These are phyloP conservation scores for Macrophya annulata DNA, from an alignment of 2,888 invertebrate species.

Conservation along the genomic window DNA sequence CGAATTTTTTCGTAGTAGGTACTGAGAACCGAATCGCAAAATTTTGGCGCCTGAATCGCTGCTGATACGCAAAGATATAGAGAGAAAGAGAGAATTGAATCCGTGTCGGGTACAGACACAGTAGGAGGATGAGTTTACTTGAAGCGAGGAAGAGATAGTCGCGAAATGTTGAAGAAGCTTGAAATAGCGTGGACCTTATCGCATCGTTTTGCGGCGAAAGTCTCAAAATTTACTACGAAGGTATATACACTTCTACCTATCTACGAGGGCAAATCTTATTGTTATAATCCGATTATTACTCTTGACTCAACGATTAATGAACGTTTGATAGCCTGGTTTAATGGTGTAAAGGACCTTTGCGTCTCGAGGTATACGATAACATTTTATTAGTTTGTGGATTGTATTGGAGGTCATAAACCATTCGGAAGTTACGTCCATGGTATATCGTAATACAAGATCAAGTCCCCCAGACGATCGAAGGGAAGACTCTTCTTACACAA, in stretches of 20 bases:
- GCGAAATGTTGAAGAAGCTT: conserved; percentile 34
- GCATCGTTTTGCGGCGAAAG: conserved; percentile 19
- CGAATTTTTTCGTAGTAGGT: neutral
- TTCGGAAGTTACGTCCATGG: conserved; percentile 30
- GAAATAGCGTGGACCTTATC: conserved; percentile 31
- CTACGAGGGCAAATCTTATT: conserved; percentile 28
- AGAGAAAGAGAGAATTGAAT: neutral
- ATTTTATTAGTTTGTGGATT: conserved; percentile 47
- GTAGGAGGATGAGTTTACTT: conserved; percentile 1
- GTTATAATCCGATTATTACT: conserved; percentile 36
- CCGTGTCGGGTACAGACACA: neutral
- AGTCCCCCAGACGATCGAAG: neutral
- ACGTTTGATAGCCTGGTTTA: conserved; percentile 49
- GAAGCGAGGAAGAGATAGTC: conserved; percentile 17
- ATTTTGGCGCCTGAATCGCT: conserved; percentile 1
- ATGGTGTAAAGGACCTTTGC: conserved; percentile 12
- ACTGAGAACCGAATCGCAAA: neutral
- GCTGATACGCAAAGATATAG: conserved; percentile 24
- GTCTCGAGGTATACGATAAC: conserved; percentile 31
- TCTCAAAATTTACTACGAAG: conserved; percentile 44
- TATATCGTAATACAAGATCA: conserved; percentile 8
- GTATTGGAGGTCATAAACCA: conserved; percentile 26
- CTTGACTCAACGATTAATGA: conserved; percentile 34
- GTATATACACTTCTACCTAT: conserved; percentile 31
- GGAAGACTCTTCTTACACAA: neutral